Evolutionary conservation across 1,140 invertebrate genomes (phyloP), one percentile per base, ranked within the genome.

Genomic region (Rhysida immarginata): DNA sequence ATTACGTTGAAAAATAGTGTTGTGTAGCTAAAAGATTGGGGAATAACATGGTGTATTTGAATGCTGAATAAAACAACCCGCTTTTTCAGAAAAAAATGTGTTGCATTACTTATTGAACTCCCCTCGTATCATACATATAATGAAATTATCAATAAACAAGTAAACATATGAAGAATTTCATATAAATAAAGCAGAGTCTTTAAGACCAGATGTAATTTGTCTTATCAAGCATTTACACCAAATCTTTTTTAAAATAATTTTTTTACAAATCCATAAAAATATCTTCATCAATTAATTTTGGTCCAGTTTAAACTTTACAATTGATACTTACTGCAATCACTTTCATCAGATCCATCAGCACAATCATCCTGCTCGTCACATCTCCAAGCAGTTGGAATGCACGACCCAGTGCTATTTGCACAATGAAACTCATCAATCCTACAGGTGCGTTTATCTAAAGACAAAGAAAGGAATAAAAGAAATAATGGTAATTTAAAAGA

Each of bases 341-440:
- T 49, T 58, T 74, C 74, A 61, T 75, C 74, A 25, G 64, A 65
- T n/a, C 64, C 64, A 62, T 77, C 70, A 25, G 76, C 61, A 66
- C 91, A 96, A 60, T 96, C 88, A 2, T 75, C 66, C 41, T 83
- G 77, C 0, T 85, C 85, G 56, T 88, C 85, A 70, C 92, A 96
- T 59, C 81, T 81, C 60, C 89, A 75, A 54, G 84, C 78, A 26
- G 82, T 86, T 35, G 81, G 78, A 56, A 95, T 90, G 63, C 92
- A 96, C 46, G 78, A 79, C 25, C 78, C 77, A 26, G 76, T 77
- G 29, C 78, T 80, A 60, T 82, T 79, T 48, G 62, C 57, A 69
- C 88, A 93, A 13, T 83, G 83, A 71, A 89, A 92, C 69, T 91
- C 83, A 66, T 89, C 85, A n/a, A 81, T 75, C 43, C 80, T 81